Conservation (phyloP, 2,888 invertebrate species). For the Cantharis rufa region DNA sequence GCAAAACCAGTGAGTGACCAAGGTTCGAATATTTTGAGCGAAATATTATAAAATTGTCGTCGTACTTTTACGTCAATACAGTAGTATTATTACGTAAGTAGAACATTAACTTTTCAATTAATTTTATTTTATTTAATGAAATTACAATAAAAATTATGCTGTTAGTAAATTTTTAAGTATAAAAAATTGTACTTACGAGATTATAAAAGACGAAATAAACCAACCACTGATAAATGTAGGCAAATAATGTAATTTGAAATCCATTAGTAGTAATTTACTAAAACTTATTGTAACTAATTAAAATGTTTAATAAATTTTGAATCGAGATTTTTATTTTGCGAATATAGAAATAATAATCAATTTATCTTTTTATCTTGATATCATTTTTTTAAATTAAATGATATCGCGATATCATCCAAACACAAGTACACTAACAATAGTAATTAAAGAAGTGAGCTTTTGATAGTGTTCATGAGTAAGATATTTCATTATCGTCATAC, state of each 20-base stretch:
- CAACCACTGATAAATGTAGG: background rate
- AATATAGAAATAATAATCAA: background rate
- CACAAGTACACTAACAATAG: background rate
- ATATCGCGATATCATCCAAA: background rate
- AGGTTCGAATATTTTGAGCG: background rate
- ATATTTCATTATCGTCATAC: no score
- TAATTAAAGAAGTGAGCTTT: no score
- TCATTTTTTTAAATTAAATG: background rate
- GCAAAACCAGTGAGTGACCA: background rate
- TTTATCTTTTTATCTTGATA: background rate
- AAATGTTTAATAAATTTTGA: background rate
- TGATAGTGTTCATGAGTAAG: no score
- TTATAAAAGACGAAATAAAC: background rate
- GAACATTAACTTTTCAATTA: no score
- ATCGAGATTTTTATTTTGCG: background rate
- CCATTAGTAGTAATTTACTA: background rate
- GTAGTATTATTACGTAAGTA: no score
- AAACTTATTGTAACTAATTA: background rate
- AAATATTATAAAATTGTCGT: no score
- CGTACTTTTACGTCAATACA: no score
- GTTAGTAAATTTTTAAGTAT: no score
- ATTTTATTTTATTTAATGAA: no score
- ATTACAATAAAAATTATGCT: no score
- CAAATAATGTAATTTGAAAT: background rate
- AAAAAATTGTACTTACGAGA: background rate